These are phyloP conservation scores for Engraulis encrasicolus DNA, from an alignment of 2,113 vertebrate species.

Conservation along the genomic window DNA sequence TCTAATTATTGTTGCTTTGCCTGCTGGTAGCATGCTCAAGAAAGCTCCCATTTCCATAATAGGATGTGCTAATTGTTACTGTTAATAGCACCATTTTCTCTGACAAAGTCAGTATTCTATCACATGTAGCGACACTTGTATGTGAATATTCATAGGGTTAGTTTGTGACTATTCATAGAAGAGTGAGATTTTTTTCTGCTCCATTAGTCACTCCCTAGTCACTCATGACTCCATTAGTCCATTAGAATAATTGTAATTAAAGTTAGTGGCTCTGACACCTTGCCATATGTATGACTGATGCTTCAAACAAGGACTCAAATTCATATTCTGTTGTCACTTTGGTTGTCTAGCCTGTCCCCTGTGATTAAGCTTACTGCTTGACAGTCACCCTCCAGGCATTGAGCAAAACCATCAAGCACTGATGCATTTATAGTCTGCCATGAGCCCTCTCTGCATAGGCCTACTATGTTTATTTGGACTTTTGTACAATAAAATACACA, in stretches of 20 bases:
- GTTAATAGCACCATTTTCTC: neutral
- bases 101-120: neutral
- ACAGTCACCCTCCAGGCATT: neutral
- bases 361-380: too few species aligned
- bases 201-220: neutral
- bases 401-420: neutral
- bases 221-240: too few species aligned
- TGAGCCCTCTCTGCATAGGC: neutral
- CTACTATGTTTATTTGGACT: neutral
- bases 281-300: neutral
- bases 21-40: neutral
- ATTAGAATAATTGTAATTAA: conserved; percentile 23
- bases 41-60: neutral
- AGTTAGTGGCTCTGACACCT: neutral
- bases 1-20: neutral
- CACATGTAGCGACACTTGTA: neutral
- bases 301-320: neutral
- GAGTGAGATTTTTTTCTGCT: neutral
- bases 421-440: neutral
- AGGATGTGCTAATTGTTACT: neutral
- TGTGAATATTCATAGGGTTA: neutral
- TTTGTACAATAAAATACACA: neutral
- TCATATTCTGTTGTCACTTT: neutral
- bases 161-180: neutral
- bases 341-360: neutral